Evolutionary conservation across 2,797 vertebrate species (phyloP).

Genomic region (Spheniscus humboldti): DNA sequence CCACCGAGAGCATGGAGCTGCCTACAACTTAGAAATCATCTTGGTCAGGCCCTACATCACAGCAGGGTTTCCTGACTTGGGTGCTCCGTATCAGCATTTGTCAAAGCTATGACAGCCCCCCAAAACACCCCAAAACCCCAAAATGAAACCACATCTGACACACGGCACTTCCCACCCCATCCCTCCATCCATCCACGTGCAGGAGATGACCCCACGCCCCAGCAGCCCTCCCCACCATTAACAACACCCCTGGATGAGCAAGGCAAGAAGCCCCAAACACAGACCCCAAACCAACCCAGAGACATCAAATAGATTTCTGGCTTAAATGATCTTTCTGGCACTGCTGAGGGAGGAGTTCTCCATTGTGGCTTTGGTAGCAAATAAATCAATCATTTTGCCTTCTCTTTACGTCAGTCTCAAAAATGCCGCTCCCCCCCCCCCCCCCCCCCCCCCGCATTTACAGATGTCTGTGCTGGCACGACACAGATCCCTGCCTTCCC

Average conservation of each 20-base stretch:
- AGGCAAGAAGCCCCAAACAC: background rate
- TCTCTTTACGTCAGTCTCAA: background rate
- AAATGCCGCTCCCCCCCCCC: background rate
- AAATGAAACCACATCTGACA: background rate
- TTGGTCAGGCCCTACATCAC: background rate
- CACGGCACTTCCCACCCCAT: background rate
- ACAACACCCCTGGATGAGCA: background rate
- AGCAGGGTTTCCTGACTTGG: background rate
- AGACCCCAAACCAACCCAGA: background rate
- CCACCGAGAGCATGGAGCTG: background rate
- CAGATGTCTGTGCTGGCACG: accelerated
- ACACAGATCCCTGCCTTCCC: background rate
- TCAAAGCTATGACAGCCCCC: background rate
- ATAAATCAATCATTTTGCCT: background rate
- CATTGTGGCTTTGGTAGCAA: background rate
- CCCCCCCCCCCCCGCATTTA: accelerated
- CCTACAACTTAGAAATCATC: background rate
- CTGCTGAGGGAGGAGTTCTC: background rate
- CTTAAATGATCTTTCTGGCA: background rate
- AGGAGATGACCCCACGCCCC: background rate
- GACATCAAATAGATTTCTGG: background rate
- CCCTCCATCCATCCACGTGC: background rate
- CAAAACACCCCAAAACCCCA: background rate
- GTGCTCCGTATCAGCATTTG: background rate
- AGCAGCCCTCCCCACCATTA: background rate